Evolutionary conservation across 2,797 vertebrate genomes (phyloP).

Genomic region (Platyrinchus mystaceus): DNA sequence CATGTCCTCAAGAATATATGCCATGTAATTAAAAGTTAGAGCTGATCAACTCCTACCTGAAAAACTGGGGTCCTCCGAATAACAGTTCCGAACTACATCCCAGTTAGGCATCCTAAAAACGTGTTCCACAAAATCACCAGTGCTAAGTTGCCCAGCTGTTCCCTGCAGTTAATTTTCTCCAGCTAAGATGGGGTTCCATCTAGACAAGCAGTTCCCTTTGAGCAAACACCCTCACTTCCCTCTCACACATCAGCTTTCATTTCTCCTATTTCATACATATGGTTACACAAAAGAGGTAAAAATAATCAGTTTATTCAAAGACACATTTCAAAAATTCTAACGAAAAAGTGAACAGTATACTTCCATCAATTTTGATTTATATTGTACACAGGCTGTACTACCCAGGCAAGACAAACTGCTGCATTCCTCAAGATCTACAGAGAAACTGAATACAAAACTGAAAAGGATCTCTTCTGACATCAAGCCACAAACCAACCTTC

Average conservation of each 20-base stretch:
- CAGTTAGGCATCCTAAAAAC: background rate
- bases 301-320: background rate
- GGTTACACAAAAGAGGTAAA: background rate
- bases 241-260: background rate
- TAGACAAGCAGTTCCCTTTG: background rate
- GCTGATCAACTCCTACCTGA: background rate
- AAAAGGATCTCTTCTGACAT: background rate
- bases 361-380: background rate
- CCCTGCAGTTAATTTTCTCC: background rate
- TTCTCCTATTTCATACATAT: background rate
- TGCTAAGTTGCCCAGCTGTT: background rate
- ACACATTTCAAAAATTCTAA: background rate
- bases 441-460: background rate
- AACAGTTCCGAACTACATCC: background rate
- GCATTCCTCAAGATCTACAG: background rate
- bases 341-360: background rate
- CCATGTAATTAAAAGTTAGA: background rate
- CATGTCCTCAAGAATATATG: background rate
- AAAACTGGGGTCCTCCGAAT: background rate
- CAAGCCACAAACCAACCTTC: background rate
- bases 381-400: background rate
- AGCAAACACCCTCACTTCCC: background rate
- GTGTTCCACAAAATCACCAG: background rate
- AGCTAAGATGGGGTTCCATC: background rate
- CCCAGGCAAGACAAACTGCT: background rate